Evolutionary conservation across 2,797 vertebrate species (phyloP), one percentile per base, ranked within the genome.

Genomic region (Hypotaenidia okinawae): DNA sequence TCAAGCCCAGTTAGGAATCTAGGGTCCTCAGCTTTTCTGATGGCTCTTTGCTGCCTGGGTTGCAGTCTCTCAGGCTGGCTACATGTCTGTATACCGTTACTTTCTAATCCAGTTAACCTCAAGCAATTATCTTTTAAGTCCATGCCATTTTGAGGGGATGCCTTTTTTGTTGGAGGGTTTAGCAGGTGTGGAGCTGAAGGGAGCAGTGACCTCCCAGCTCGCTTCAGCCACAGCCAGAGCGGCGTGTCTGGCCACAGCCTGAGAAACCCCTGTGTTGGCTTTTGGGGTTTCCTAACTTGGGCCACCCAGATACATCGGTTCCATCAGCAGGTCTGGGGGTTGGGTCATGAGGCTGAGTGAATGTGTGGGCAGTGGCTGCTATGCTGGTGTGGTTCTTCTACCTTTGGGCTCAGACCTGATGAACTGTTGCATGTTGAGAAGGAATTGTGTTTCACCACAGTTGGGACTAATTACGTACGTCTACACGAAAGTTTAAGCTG

Each of bases 281-380:
- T 85, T 35, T 13, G 23, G 23, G 30, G 10, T 49, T 86, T 77
- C 24, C 35, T 62, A 27, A 51, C 16, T 43, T 59, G 14, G 21
- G 35, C 74, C 27, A 77, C 6, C 4, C 25, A n/a, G n/a, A 23
- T 1, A 1, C n/a, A 58, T 28, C 24, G 11, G 14, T 49, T 7
- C 28, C 51, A 3, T 45, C 41, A 37, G 33, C 13, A 47, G n/a
- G 12, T 61, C 21, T 33, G 4, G 33, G 13, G 7, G 1, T 2
- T 76, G n/a, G 35, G 37, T 83, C 8, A 3, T 14, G 23, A 74
- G 39, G 27, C 59, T 85, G 47, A 54, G 19, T 32, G 24, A 21
- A 30, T 4, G 2, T 2, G 1, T 4, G 39, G 37, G 15, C 28
- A 37, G 27, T 66, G 41, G 43, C 37, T 58, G 7, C 1, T 58